Base-by-base conservation (phyloP, 37 sponge, comb jelly and placozoan species). In the Ianthella basta region DNA sequence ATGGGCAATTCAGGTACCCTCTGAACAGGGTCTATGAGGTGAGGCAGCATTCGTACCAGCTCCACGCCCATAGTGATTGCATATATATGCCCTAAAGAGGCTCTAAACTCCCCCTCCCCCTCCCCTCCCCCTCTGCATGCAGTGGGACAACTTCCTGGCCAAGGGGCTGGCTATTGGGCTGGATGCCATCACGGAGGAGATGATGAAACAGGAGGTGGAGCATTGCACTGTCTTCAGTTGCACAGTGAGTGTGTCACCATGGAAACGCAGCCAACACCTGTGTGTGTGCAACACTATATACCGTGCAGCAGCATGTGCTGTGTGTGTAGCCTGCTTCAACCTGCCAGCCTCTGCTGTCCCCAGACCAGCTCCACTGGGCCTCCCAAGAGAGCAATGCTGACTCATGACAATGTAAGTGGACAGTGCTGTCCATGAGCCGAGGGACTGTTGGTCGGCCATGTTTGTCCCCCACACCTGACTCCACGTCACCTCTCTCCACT, bases 391-490 rank as follows among this genome's bases (percentile, higher is more conserved):
- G 60, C 39, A 30, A 85, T 85, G 82, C 40, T 85, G n/a, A 85
- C 68, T 15, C 86, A 85, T 56, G 86, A 85, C 60, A 85, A 85
- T 83, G 86, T 85, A 32, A 77, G 78, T 75, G n/a, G 44, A 41
- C n/a, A n/a, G n/a, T 72, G 44, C 2, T n/a, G 29, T 13, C 64
- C 29, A 61, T 10, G 10, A 61, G 27, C 5, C 10, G 64, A 61
- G 64, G 29, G 24, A 61, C 5, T 4, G 24, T 4, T 61, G 64
- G 64, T 29, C 4, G 64, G 29, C 27, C 18, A 57, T 57, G 59
- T 18, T 57, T 15, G 18, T 57, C 59, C 18, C 18, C 59, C 59
- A 20, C n/a, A n/a, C n/a, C n/a, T n/a, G n/a, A n/a, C n/a, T n/a
- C n/a, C n/a, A n/a, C n/a, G n/a, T n/a, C n/a, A n/a, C n/a, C n/a